Conservation (phyloP, 2,797 vertebrate genomes). For the Melanotaenia trifasciata region DNA sequence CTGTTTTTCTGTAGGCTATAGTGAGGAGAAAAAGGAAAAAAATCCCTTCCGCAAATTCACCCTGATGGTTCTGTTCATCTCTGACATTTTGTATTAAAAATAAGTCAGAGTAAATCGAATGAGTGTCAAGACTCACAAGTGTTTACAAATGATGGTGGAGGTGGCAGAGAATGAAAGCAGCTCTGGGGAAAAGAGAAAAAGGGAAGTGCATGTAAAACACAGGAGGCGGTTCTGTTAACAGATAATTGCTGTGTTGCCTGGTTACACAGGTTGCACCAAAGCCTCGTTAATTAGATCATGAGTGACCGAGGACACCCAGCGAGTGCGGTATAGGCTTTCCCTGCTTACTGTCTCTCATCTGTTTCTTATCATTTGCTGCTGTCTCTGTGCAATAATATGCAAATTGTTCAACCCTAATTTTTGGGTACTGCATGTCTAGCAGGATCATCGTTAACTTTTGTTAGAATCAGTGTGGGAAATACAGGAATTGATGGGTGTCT, state of each 20-base stretch:
- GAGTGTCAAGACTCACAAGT: slow-evolving; percentile 1
- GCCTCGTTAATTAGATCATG: slow-evolving; percentile 68
- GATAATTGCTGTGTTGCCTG: slow-evolving; percentile 63
- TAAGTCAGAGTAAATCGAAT: not conserved
- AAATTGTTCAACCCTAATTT: too few relatives aligned
- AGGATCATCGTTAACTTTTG: too few relatives aligned
- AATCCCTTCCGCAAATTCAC: not conserved
- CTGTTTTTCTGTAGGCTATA: not conserved
- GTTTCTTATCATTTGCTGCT: slow-evolving; percentile 12
- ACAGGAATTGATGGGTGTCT: too few relatives aligned
- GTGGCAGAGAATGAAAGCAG: slow-evolving; percentile 7
- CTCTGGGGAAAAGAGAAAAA: not conserved
- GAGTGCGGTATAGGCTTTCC: not conserved
- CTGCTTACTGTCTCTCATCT: not conserved
- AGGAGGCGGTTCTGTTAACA: slow-evolving; percentile 30
- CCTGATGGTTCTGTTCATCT: not conserved
- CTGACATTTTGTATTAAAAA: not conserved
- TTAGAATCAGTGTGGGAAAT: too few relatives aligned
- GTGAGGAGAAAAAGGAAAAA: not conserved
- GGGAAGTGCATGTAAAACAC: slow-evolving; percentile 30
- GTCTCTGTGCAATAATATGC: not conserved
- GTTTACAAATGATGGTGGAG: slow-evolving; percentile 7
- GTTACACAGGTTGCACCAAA: slow-evolving; percentile 71
- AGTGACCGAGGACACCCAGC: slow-evolving; percentile 46
- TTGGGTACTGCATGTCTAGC: too few relatives aligned